phyloP scores from a whole-genome alignment of 2,888 invertebrate species.

The Mythimna ferrago region DNA sequence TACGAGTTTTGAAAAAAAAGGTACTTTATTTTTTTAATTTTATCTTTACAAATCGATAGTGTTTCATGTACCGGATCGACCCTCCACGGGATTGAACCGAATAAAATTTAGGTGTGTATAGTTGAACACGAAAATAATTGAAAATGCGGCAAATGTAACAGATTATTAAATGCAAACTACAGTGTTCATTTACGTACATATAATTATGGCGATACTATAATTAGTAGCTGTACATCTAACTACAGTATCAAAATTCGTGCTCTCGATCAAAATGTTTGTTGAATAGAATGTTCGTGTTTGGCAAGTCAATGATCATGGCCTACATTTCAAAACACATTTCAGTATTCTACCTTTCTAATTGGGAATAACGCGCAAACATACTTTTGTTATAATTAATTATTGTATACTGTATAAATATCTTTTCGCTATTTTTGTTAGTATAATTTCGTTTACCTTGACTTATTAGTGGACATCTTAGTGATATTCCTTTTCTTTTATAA shows the following conservation, averaged over 20 bases:
- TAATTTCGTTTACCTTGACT: no score
- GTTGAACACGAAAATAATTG: neutral
- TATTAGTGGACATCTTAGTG: neutral
- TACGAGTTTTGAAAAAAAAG: no score
- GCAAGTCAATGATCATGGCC: neutral
- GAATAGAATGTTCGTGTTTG: constrained; percentile 15
- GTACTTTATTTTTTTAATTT: no score
- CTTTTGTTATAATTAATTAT: constrained; percentile 6
- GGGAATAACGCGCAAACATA: constrained; percentile 3
- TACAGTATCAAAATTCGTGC: constrained; percentile 1
- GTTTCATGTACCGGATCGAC: no score
- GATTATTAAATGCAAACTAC: neutral
- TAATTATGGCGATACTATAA: neutral
- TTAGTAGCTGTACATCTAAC: neutral
- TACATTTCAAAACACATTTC: constrained; percentile 10
- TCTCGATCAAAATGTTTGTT: constrained; percentile 7
- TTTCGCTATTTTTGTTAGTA: neutral
- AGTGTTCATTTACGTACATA: neutral
- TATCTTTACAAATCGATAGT: no score
- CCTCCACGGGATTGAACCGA: no score
- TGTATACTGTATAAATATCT: constrained; percentile 4
- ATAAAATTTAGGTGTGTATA: no score
- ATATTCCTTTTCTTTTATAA: neutral
- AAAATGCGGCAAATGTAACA: neutral
- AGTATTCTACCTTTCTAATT: constrained; percentile 3